phyloP scores from a whole-genome alignment of 2,888 invertebrate species.

The Crocallis elinguaria region DNA sequence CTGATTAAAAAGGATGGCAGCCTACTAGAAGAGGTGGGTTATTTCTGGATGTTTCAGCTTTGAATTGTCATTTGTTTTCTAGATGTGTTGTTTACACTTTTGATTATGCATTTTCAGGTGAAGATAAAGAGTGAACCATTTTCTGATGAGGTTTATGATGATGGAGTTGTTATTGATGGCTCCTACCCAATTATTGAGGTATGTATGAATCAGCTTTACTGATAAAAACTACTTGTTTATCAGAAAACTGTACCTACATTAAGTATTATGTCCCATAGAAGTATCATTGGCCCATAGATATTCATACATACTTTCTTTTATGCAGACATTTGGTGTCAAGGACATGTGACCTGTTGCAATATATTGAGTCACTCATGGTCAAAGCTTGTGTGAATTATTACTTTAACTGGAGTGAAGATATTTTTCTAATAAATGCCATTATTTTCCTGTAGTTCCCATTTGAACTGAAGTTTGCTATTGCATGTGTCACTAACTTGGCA shows the following conservation, averaged over 20 bases:
- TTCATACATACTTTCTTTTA: constrained; percentile 34
- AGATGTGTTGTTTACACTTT: constrained; percentile 51
- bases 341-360: constrained; percentile 60
- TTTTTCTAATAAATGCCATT: constrained; percentile 3
- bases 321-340: constrained; percentile 66
- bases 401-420: constrained; percentile 35
- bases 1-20: constrained; percentile 82
- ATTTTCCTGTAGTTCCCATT: constrained; percentile 34
- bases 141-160: constrained; percentile 82
- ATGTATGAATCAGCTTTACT: constrained; percentile 49
- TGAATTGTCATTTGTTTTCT: constrained; percentile 58
- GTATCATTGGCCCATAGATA: constrained; percentile 39
- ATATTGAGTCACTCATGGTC: constrained; percentile 29
- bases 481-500: neutral
- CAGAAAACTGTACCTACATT: constrained; percentile 22
- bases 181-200: constrained; percentile 78
- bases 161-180: constrained; percentile 82
- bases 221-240: constrained; percentile 31
- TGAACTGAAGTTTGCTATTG: constrained; percentile 6
- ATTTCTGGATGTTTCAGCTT: constrained; percentile 64
- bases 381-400: constrained; percentile 40
- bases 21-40: constrained; percentile 82
- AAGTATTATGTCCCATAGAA: constrained; percentile 17
- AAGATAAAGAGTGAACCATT: constrained; percentile 85
- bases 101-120: constrained; percentile 75